Percentiles rank a stretch among this genome's conserved stretches.
Conservation (phyloP, 2,797 vertebrate species). For the Epinephelus awoara region DNA sequence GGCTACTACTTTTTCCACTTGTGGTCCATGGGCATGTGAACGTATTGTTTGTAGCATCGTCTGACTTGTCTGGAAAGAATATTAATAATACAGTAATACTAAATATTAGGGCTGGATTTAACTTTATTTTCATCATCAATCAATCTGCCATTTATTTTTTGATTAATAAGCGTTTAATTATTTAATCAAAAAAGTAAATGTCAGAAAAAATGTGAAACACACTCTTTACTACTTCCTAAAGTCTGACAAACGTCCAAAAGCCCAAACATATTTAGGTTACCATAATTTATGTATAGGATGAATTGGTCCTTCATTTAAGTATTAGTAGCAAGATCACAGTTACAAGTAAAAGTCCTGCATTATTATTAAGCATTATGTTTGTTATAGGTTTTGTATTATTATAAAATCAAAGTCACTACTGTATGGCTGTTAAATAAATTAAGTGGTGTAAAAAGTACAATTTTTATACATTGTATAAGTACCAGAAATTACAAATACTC, state of each 20-base stretch:
- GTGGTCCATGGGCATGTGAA: too few species aligned
- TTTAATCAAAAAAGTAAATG: background rate
- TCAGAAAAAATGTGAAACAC: background rate
- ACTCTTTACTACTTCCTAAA: background rate
- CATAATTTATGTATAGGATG: too few species aligned
- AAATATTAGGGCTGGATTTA: too few species aligned
- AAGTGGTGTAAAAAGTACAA: background rate
- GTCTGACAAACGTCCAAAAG: background rate
- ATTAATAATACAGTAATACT: background rate
- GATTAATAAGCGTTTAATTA: background rate
- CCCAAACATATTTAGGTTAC: too few species aligned
- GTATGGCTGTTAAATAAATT: background rate
- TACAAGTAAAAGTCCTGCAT: background rate
- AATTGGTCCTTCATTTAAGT: too few species aligned
- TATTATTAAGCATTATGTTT: background rate
- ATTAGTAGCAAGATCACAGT: too few species aligned
- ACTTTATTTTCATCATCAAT: background rate
- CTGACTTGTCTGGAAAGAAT: background rate
- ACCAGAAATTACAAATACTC: background rate
- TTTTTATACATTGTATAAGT: background rate
- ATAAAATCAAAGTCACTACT: background rate
- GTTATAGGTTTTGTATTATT: background rate
- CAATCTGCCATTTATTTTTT: background rate
- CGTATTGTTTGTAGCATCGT: background rate
- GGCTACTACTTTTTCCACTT: too few species aligned